Base-by-base conservation (phyloP, 1,140 invertebrate species). In the Thereuonema tuberculata region DNA sequence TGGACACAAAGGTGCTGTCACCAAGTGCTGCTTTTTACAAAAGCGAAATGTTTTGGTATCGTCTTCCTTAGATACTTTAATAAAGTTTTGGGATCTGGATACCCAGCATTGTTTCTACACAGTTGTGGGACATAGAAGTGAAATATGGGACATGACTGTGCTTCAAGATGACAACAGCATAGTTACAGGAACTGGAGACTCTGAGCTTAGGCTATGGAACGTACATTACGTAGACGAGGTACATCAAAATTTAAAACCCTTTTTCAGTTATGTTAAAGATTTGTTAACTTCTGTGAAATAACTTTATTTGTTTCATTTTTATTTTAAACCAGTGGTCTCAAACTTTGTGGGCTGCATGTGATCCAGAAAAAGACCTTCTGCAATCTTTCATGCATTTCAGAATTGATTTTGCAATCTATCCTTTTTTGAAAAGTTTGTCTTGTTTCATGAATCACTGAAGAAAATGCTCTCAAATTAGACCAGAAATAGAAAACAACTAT, bases 71-170 rank as follows among this genome's bases (percentile, higher is more conserved):
- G 96, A 99, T 72, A 87, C 87, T 17, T 89, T 89, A 72, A 81
- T 99, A 0, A 98, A 98, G 71, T 94, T 99, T 71, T 99, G 95
- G 95, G 91, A 98, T 76, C 74, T 98, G 57, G 84, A 89, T 62
- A 95, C 87, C 24, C 86, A 94, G 67, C 89, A 93, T 69, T 98
- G 95, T 73, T 98, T 98, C 67, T 88, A 90, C 72, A 99, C 96
- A 9, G 75, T 99, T 21, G 72, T 77, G 48, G 76, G 75, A 46
- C 78, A 79, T 65, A 65, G 72, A 50, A 75, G 71, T 62, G 81
- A 83, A 71, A 82, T 98, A 26, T 96, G 91, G 85, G 81, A 83
- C 62, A 80, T 94, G 66, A 78, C 80, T n/a, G 71, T 98, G 27
- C 69, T 87, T 24, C 85, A 85, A 69, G 74, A 89, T 64, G 87